Base-by-base conservation (phyloP, 2,797 vertebrate genomes). In the Paratrypauchen microcephalus region DNA sequence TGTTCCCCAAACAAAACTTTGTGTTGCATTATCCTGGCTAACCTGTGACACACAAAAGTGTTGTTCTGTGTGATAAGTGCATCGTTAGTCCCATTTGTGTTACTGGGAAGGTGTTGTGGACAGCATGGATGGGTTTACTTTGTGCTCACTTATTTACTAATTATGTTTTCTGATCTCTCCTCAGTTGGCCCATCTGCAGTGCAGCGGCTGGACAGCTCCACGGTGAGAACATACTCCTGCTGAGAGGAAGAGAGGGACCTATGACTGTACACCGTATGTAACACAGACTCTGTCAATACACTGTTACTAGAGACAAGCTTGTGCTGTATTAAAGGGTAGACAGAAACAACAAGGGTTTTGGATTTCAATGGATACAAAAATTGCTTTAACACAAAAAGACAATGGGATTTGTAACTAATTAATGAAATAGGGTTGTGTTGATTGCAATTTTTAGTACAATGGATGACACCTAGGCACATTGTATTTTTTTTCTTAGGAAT, bases 201-300 rank as follows among this genome's bases (percentile, higher is more conserved):
- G 92, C 98, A 99, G 94, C 95, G 97, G 89, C 92, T 99, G 95
- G 98, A 99, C 94, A 97, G 94, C 94, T 98, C 97, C 92, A 96
- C 97, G 94, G 96, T 99, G 94, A 97, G 97, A 89, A 99, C 98
- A 92, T 99, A 99, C 89, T 99, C 98, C 91, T 99, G 98, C 95
- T 99, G 97, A 99, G 94, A 92, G 93, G 93, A 94, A 92, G 93
- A 93, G 91, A 88, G 94, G 75, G 67, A 83, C 86, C 82, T 86
- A 85, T 92, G 91, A 94, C 92, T 94, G 90, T 94, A 92, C 92
- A 90, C 94, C 94, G 97, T 98, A 94, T 96, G 95, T 97, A 95
- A 93, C 82, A 79, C 86, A 82, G 82, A 75, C 68, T 78, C 72
- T 59, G 76, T 30, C 58, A 61, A 61, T 48, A 48, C 63, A 61